Conservation (phyloP, 1,140 invertebrate genomes). For the Anoplophora glabripennis region DNA sequence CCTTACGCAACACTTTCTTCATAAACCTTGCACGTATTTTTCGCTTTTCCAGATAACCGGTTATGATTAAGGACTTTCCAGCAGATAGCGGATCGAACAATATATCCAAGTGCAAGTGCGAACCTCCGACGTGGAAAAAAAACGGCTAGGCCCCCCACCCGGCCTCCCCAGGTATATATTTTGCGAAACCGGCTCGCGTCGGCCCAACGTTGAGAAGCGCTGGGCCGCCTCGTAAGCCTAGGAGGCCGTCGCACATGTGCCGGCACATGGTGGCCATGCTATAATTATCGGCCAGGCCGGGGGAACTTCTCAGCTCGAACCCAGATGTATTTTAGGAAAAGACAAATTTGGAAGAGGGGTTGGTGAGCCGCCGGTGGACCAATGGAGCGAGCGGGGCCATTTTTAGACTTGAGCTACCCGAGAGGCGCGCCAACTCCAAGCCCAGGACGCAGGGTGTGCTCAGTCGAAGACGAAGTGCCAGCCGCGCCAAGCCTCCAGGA, state of each 20-base stretch:
- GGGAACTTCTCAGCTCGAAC: slow-evolving; percentile 32
- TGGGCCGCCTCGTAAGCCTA: slow-evolving; percentile 5
- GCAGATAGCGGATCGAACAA: not conserved
- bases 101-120: not conserved
- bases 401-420: slow-evolving; percentile 55
- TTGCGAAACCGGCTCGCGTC: not conserved
- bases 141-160: not conserved
- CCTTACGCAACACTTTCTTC: too few species aligned
- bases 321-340: slow-evolving; percentile 74
- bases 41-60: too few species aligned
- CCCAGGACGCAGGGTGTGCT: slow-evolving; percentile 40
- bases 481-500: slow-evolving; percentile 17
- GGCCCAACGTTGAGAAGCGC: not conserved
- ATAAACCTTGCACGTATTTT: too few species aligned
- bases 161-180: not conserved
- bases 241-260: slow-evolving; percentile 39
- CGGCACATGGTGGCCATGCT: slow-evolving; percentile 36
- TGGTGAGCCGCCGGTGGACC: slow-evolving; percentile 40
- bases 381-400: slow-evolving; percentile 52
- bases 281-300: slow-evolving; percentile 29
- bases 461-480: slow-evolving; percentile 45
- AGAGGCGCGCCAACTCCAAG: slow-evolving; percentile 22
- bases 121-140: too few species aligned
- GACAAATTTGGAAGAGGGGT: slow-evolving; percentile 71
- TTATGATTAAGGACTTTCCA: too few species aligned